Evolutionary conservation across 2,113 vertebrate genomes (phyloP).

Genomic region (Hyperopisus bebe): DNA sequence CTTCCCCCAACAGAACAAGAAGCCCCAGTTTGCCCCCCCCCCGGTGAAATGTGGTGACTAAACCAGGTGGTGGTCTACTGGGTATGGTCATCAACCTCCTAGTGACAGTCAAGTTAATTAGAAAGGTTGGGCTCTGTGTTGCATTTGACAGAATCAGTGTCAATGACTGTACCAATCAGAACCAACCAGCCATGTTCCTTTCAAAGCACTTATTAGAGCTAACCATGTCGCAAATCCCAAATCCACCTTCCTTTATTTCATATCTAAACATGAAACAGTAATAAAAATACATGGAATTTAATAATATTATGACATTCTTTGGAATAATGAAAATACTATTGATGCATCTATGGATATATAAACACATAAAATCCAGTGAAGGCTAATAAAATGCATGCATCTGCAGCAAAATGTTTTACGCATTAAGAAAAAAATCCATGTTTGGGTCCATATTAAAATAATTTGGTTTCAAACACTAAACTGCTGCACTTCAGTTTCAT

Average conservation of each 20-base stretch:
- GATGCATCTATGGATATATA: not conserved
- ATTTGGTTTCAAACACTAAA: not conserved
- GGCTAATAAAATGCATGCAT: not conserved
- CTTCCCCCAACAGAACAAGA: no score
- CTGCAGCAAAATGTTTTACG: not conserved
- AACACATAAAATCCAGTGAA: not conserved
- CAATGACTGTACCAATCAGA: not conserved
- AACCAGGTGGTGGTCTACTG: not conserved
- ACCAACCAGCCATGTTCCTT: not conserved
- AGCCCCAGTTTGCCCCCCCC: no score
- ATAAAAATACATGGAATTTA: not conserved
- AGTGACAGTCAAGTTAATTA: not conserved
- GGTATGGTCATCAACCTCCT: not conserved
- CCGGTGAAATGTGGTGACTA: not conserved
- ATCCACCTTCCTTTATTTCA: not conserved
- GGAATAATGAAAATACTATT: not conserved
- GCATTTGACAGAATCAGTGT: not conserved
- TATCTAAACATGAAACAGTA: not conserved
- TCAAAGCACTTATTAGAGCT: not conserved
- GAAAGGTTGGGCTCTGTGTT: not conserved
- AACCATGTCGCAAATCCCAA: not conserved
- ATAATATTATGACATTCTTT: not conserved
- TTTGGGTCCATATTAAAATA: not conserved
- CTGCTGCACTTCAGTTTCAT: not conserved
- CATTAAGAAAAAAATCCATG: not conserved